Percentiles rank a stretch among this genome's conserved stretches.
phyloP scores from a whole-genome alignment of 2,113 vertebrate genomes.

The Glareola pratincola region DNA sequence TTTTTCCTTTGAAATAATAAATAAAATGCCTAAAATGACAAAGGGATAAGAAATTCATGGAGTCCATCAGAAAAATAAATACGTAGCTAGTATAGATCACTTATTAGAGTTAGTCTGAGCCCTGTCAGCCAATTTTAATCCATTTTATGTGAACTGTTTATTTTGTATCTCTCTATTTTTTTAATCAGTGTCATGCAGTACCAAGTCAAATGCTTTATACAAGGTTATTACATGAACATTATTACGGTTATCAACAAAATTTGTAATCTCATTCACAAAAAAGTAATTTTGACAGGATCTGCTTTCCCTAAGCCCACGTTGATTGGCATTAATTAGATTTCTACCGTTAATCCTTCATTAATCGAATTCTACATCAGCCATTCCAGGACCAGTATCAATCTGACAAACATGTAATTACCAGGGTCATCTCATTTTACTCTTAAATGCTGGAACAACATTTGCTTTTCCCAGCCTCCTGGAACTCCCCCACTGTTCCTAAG shows the following conservation, averaged over 20 bases:
- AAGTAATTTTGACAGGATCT: conserved; percentile 46
- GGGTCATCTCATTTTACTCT: background rate
- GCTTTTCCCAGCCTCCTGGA: conserved; percentile 20
- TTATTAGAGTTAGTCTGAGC: background rate
- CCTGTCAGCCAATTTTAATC: background rate
- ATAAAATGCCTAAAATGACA: background rate
- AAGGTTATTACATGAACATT: conserved; percentile 13
- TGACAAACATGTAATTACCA: conserved; percentile 32
- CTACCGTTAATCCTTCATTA: conserved; percentile 46
- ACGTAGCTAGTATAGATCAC: background rate
- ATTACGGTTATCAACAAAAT: conserved; percentile 48
- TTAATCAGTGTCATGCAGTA: background rate
- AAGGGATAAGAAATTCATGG: background rate
- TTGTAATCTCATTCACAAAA: conserved; percentile 27
- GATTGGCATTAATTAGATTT: conserved; percentile 57
- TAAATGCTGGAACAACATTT: conserved; percentile 36
- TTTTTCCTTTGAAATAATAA: background rate
- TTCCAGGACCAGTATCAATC: background rate
- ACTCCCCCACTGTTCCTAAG: background rate
- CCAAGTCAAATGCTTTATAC: background rate
- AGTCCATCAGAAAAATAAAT: background rate
- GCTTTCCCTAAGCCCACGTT: conserved; percentile 12
- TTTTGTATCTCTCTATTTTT: background rate
- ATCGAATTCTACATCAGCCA: conserved; percentile 10
- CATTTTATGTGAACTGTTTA: background rate